Evolutionary conservation across 2,888 invertebrate species (phyloP), one percentile per base, ranked within the genome.

Genomic region (Leucozona laternaria): DNA sequence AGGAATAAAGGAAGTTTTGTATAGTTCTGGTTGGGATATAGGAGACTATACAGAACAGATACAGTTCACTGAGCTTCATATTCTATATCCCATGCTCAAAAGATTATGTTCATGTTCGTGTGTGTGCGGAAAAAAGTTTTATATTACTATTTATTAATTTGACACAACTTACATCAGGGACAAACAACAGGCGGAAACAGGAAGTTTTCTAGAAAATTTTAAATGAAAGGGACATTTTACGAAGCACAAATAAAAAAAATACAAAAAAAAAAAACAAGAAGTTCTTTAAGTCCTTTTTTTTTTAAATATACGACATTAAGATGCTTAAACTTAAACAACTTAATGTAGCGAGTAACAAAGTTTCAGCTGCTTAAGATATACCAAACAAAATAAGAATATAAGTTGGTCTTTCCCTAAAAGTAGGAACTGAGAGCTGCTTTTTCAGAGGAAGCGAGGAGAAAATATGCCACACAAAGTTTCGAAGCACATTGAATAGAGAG

Each of bases 101-200:
- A 68, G 55, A 43, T 58, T 48, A 62, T 55, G 28, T 58, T 50
- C 25, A 40, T 68, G 22, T 57, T 20, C 53, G 53, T 57, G 68
- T 70, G 57, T 70, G 64, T 58, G 72, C 34, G 57, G 53, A n/a
- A 22, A 70, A 82, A 82, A 82, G 57, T 86, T 86, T 82, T 82
- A 78, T 53, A 68, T 82, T 86, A 82, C 82, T 68, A 68, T 68
- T 53, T 75, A 79, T 86, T 86, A 79, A 86, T 82, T 78, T 79
- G 71, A 75, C 58, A 82, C 58, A 85, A 77, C 37, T 68, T 68
- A 68, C 64, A 62, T n/a, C n/a, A 60, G 53, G 8, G 13, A 11
- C 0, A 50, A 3, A 20, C 6, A 15, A 50, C 17, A 13, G 15
- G 4, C 40, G 31, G 66, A 40, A 60, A 31, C 4, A 53, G 20